These are phyloP conservation scores for Drosophila mimetica DNA, from an alignment of 2,888 invertebrate species.

Conservation along the genomic window DNA sequence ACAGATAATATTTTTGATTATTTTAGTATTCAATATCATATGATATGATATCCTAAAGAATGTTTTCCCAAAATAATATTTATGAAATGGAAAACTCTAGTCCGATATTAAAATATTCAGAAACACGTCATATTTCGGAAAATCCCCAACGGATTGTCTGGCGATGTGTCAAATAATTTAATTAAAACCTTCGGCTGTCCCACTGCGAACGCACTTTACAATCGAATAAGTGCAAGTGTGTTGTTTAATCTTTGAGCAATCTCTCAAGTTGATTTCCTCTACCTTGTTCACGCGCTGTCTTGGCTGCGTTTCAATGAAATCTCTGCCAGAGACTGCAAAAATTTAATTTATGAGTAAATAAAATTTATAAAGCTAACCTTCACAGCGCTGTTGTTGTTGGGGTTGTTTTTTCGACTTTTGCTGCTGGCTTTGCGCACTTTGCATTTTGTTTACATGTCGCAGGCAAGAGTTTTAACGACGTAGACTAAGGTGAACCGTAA, in stretches of 20 bases:
- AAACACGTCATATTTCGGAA: neutral
- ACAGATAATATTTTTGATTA: no score
- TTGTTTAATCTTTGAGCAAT: constrained; percentile 29
- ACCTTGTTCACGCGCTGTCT: constrained; percentile 24
- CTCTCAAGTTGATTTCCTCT: constrained; percentile 40
- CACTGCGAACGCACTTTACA: constrained; percentile 18
- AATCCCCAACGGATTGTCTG: constrained; percentile 5
- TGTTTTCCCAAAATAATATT: neutral
- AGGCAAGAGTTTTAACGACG: constrained; percentile 43
- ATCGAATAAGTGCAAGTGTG: constrained; percentile 14
- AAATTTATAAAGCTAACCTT: constrained; percentile 67
- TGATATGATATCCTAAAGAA: no score
- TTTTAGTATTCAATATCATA: no score
- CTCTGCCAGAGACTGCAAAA: constrained; percentile 37
- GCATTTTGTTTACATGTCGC: constrained; percentile 66
- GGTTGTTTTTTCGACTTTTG: constrained; percentile 33
- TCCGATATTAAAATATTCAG: neutral
- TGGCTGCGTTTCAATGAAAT: constrained; percentile 60
- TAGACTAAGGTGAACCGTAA: constrained; percentile 24
- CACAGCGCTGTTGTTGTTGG: constrained; percentile 32
- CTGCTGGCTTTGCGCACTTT: constrained; percentile 44
- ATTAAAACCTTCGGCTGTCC: constrained; percentile 31
- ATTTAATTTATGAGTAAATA: constrained; percentile 64
- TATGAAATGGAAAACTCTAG: neutral
- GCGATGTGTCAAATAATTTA: constrained; percentile 13